Base-by-base conservation (phyloP, 1,140 invertebrate genomes). In the Drosophila ogumai region DNA sequence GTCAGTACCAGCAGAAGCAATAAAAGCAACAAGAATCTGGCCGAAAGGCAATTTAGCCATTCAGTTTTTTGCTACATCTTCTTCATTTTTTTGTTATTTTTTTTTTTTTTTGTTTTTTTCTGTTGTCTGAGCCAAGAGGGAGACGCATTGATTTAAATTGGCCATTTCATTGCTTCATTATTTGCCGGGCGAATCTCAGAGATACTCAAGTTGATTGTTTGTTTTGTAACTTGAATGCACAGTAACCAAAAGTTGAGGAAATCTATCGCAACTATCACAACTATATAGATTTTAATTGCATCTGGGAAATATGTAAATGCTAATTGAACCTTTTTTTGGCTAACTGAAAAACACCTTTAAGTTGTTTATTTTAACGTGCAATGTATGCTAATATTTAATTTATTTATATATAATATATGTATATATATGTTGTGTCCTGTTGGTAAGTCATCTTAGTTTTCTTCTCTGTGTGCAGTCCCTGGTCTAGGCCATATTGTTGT, bases 161-260 rank as follows among this genome's bases (percentile, higher is more conserved):
- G 75, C 64, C 81, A 84, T 82, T 82, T 82, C 81, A 82, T 82
- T 75, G 80, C 80, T 84, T 79, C 79, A 82, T 82, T 79, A 82
- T 79, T 82, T 75, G 64, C 46, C 38, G n/a, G 69, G 54, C 28
- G 55, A 69, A 43, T 52, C 61, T 22, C 38, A 22, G 13, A 59
- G 69, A 79, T 74, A 81, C 79, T 81, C 60, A 72, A 81, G 31
- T 72, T 81, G 73, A 81, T 81, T 81, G 79, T 81, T 81, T 81
- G 79, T 56, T 80, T 81, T 44, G 17, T 54, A 36, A 36, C 43
- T 59, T 9, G 19, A 54, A 54, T 36, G 32, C 32, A 54, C 50
- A n/a, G 32, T 13, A 36, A 54, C 1, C 1, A 36, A 54, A 36
- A 54, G 9, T 13, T 1, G 8, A 49, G 25, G 2, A 31, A 49